phyloP scores from a whole-genome alignment of 2,888 invertebrate species.

The Dione juno region DNA sequence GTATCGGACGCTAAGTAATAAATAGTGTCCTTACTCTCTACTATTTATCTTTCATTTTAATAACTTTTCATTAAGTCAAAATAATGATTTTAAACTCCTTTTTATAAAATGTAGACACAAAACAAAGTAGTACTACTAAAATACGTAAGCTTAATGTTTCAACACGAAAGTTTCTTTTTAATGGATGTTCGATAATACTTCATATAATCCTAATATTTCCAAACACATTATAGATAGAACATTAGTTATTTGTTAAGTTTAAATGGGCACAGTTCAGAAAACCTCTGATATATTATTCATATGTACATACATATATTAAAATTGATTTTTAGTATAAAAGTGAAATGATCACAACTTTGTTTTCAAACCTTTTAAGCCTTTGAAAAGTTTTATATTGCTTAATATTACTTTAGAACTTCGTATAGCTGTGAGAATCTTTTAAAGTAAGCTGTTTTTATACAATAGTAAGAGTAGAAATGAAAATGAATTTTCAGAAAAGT shows the following conservation, averaged over 20 bases:
- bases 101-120: neutral
- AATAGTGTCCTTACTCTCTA: too few relatives aligned
- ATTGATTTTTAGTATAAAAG: conserved; percentile 24
- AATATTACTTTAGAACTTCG: conserved; percentile 17
- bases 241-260: conserved; percentile 1
- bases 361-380: conserved; percentile 25
- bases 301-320: conserved; percentile 1
- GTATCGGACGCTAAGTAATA: too few relatives aligned
- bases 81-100: neutral
- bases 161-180: conserved; percentile 14
- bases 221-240: conserved; percentile 5
- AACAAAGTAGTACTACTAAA: neutral
- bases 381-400: conserved; percentile 18
- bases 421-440: conserved; percentile 17
- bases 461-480: conserved; percentile 4
- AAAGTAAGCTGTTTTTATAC: conserved; percentile 14
- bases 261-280: neutral
- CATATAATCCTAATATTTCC: neutral
- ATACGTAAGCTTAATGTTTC: neutral
- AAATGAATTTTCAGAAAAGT: conserved; percentile 16
- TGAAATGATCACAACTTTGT: conserved; percentile 21
- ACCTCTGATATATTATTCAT: neutral
- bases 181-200: conserved; percentile 2
- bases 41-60: too few relatives aligned
- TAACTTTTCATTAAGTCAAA: too few relatives aligned